Evolutionary conservation across 2,888 invertebrate species (phyloP), one percentile per base, ranked within the genome.

Genomic region (Tholera decimalis): DNA sequence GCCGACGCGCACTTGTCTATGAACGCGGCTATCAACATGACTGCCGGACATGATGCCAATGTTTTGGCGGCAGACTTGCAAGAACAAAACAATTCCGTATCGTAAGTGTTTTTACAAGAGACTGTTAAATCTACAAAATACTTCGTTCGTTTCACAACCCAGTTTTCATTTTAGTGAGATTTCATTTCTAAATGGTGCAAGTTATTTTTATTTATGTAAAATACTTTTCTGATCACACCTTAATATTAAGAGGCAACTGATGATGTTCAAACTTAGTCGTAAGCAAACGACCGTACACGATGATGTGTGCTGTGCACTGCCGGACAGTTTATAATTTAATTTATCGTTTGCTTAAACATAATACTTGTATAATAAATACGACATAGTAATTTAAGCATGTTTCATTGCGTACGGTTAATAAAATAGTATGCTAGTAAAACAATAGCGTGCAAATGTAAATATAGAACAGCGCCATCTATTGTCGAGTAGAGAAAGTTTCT

Each of bases 1-100:
- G 91, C 93, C 63, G 94, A 94, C 87, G 87, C 89, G 73, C 92
- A 91, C 80, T 87, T 93, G 80, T 88, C 92, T 79, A 93, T 93
- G 90, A 95, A 90, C 89, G 92, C 86, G n/a, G 94, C 93, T 83
- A 95, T 95, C 85, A 96, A 93, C 89, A 95, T 95, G 95, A 93
- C 96, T 65, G 91, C 96, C 93, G 90, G 96, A 88, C 93, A 96
- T 91, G 90, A 96, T 92, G 88, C 95, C 91, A 86, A 87, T 87
- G 88, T 92, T 88, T 79, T 94, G 85, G 89, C 93, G 83, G 88
- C 85, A 83, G 91, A 94, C 78, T 85, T 94, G 73, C 89, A 89
- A 71, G 91, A 92, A 83, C 88, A 89, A 83, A 92, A 92, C 85
- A 93, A 90, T 86, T 91, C 94, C 44, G 93, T 92, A 82, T 91